These are phyloP conservation scores for Catharus ustulatus DNA, from an alignment of 2,797 vertebrate species.

Conservation along the genomic window DNA sequence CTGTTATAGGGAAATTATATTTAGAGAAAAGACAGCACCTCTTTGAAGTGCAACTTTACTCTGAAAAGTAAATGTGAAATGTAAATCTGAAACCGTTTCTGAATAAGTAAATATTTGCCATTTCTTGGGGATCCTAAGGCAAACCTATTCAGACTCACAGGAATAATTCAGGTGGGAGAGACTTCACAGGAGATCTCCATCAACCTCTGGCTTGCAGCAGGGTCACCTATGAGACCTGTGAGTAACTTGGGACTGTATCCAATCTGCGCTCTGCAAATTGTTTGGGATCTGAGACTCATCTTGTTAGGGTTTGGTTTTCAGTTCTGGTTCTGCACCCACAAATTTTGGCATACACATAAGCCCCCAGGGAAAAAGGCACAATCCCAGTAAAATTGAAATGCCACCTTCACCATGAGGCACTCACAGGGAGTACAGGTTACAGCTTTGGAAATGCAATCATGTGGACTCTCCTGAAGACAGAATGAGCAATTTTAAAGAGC, in stretches of 20 bases:
- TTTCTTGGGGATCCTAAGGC: not conserved
- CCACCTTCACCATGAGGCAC: not conserved
- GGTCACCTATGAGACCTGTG: not conserved
- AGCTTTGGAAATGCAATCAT: not conserved
- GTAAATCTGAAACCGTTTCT: not conserved
- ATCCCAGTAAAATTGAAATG: not conserved
- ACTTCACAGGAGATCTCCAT: not conserved
- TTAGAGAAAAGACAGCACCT: not conserved
- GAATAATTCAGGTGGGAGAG: not conserved
- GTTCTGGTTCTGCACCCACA: not conserved
- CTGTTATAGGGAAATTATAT: not conserved
- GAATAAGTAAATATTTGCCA: not conserved
- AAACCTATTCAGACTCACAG: not conserved
- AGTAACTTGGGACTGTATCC: not conserved
- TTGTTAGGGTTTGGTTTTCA: not conserved
- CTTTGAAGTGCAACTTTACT: not conserved
- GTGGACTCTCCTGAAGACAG: not conserved
- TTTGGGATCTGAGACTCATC: not conserved
- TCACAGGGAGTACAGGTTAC: not conserved
- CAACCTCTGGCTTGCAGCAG: not conserved
- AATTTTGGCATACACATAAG: not conserved
- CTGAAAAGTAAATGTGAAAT: not conserved
- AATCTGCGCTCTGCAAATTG: not conserved
- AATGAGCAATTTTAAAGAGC: not conserved
- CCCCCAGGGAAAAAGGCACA: not conserved